These are phyloP conservation scores for Oryctes rhinoceros DNA, from an alignment of 1,140 invertebrate genomes.

Conservation along the genomic window DNA sequence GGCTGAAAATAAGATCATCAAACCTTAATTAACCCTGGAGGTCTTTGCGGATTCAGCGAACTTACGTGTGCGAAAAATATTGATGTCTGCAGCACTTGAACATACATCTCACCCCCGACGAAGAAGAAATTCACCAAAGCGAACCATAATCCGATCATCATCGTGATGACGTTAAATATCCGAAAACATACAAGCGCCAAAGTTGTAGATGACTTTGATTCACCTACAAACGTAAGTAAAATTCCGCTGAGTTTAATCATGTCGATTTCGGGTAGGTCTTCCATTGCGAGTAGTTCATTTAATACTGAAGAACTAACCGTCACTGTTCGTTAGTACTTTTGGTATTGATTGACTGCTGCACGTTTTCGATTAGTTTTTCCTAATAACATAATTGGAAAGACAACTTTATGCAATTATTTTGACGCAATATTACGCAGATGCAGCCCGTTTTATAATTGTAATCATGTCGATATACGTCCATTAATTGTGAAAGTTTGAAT, in stretches of 20 bases:
- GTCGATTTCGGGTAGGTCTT: not conserved
- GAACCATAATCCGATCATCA: not conserved
- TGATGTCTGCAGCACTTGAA: not conserved
- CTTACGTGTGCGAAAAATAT: not conserved
- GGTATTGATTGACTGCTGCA: not conserved
- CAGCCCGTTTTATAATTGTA: too few relatives aligned
- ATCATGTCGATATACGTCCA: too few relatives aligned
- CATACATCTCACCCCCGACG: not conserved
- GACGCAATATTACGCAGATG: too few relatives aligned
- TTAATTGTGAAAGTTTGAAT: too few relatives aligned
- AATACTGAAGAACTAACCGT: not conserved
- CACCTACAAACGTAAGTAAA: not conserved
- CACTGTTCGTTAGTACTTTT: too few relatives aligned
- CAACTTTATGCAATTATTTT: too few relatives aligned
- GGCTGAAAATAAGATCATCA: not conserved
- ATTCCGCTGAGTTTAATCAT: not conserved
- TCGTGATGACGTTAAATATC: not conserved
- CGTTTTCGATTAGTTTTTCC: too few relatives aligned
- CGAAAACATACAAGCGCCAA: not conserved
- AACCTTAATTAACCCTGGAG: not conserved
- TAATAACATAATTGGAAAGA: too few relatives aligned
- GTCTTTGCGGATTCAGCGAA: not conserved
- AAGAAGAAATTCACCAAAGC: not conserved
- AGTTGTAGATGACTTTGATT: not conserved
- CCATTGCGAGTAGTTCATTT: not conserved